phyloP scores from a whole-genome alignment of 2,113 vertebrate species.

The Lophotis ruficrista region DNA sequence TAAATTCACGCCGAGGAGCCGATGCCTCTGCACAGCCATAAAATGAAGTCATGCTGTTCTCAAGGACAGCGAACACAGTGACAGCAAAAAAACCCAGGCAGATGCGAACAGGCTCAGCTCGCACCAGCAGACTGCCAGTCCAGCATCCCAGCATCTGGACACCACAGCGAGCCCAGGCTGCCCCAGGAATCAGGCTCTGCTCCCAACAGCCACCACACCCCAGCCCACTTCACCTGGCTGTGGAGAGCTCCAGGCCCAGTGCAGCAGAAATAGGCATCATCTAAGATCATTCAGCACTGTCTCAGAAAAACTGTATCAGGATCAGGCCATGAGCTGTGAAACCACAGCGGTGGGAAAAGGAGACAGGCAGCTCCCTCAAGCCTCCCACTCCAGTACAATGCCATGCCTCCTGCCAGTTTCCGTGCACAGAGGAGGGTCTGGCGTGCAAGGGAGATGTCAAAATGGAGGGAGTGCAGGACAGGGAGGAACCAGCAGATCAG shows the following conservation, averaged over 20 bases:
- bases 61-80: not conserved
- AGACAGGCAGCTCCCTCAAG: not conserved
- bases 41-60: not conserved
- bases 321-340: not conserved
- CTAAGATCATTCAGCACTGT: not conserved
- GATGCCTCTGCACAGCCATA: not conserved
- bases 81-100: not conserved
- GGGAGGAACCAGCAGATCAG: not conserved
- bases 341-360: not conserved
- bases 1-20: not conserved
- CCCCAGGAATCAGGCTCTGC: not conserved
- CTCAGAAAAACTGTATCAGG: not conserved
- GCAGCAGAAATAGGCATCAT: not conserved
- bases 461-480: not conserved
- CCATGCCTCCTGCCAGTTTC: not conserved
- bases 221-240: not conserved
- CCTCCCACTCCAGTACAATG: not conserved
- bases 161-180: not conserved
- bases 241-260: not conserved
- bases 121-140: not conserved
- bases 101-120: not conserved
- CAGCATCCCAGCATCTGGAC: not conserved
- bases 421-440: rapidly evolving
- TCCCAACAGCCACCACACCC: not conserved
- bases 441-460: not conserved